These are phyloP conservation scores for Agrochola lychnidis DNA, from an alignment of 2,888 invertebrate genomes.

Conservation along the genomic window DNA sequence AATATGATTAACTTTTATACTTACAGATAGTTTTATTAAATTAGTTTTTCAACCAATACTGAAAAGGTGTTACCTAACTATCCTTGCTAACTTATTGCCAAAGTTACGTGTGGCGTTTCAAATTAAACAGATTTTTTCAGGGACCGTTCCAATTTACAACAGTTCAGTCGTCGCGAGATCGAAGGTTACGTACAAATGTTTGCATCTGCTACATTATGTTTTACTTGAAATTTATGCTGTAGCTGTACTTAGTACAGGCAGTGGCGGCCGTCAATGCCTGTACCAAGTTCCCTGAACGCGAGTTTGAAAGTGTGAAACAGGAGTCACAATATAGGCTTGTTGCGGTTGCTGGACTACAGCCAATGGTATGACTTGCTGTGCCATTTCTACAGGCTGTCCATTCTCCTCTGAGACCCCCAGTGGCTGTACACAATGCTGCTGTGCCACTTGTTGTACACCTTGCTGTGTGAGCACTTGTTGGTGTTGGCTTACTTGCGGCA, in stretches of 20 bases:
- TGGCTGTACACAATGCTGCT: slow-evolving; percentile 88
- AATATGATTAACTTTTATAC: slow-evolving; percentile 84
- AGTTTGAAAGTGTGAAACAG: slow-evolving; percentile 92
- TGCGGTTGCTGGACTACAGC: slow-evolving; percentile 92
- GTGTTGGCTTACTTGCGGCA: slow-evolving; percentile 89
- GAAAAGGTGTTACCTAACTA: slow-evolving; percentile 86
- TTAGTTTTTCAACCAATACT: slow-evolving; percentile 88
- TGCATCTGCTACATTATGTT: slow-evolving; percentile 62
- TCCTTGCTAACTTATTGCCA: slow-evolving; percentile 87
- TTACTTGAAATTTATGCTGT: slow-evolving; percentile 61
- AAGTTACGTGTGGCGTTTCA: slow-evolving; percentile 79
- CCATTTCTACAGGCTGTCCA: slow-evolving; percentile 91
- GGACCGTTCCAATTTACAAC: slow-evolving; percentile 70
- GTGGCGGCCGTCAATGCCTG: slow-evolving; percentile 83
- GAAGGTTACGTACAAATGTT: slow-evolving; percentile 73
- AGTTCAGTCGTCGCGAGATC: slow-evolving; percentile 76
- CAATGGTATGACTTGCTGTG: slow-evolving; percentile 92
- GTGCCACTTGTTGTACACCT: slow-evolving; percentile 85
- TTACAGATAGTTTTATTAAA: slow-evolving; percentile 82
- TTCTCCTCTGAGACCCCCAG: slow-evolving; percentile 87
- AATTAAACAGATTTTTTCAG: slow-evolving; percentile 67
- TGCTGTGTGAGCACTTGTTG: slow-evolving; percentile 87
- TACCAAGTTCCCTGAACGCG: slow-evolving; percentile 91
- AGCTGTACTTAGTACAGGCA: slow-evolving; percentile 17
- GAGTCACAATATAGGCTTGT: slow-evolving; percentile 92